phyloP scores from a whole-genome alignment of 2,888 invertebrate genomes.

The Ethmia dodecea region DNA sequence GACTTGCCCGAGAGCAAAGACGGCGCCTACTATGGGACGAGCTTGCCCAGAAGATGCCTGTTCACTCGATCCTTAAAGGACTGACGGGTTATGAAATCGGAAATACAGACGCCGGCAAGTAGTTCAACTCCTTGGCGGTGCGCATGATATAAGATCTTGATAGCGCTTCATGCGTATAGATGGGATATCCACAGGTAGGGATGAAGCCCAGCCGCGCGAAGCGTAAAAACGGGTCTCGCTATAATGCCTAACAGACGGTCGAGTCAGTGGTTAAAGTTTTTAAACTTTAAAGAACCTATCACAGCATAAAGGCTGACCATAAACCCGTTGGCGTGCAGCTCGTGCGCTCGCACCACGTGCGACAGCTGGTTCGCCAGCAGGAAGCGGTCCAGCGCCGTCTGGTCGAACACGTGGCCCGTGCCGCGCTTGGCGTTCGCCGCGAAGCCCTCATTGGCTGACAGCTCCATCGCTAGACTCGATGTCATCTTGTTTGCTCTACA shows the following conservation, averaged over 20 bases:
- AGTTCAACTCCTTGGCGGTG: too few species aligned
- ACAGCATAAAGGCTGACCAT: conserved; percentile 74
- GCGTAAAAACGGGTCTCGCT: not conserved
- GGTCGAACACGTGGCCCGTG: conserved; percentile 85
- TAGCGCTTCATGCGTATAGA: too few species aligned
- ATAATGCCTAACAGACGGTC: not conserved
- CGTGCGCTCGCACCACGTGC: conserved; percentile 86
- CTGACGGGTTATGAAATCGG: too few species aligned
- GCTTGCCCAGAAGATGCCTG: too few species aligned
- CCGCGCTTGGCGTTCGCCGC: conserved; percentile 81
- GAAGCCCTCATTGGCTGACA: conserved; percentile 81
- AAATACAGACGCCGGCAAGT: too few species aligned
- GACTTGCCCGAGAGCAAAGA: too few species aligned
- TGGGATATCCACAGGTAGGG: too few species aligned
- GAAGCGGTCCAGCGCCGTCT: conserved; percentile 82
- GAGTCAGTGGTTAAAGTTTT: too few species aligned
- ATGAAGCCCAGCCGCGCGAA: not conserved
- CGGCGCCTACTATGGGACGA: too few species aligned
- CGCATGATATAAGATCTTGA: too few species aligned
- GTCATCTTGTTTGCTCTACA: conserved; percentile 59
- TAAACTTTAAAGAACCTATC: too few species aligned
- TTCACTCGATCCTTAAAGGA: too few species aligned
- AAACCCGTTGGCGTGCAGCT: conserved; percentile 84
- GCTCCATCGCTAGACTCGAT: conserved; percentile 66
- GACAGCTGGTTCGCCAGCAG: conserved; percentile 80